Percentiles rank a stretch among this genome's conserved stretches.
Evolutionary conservation across 2,797 vertebrate species (phyloP).

Genomic region (Prionace glauca): DNA sequence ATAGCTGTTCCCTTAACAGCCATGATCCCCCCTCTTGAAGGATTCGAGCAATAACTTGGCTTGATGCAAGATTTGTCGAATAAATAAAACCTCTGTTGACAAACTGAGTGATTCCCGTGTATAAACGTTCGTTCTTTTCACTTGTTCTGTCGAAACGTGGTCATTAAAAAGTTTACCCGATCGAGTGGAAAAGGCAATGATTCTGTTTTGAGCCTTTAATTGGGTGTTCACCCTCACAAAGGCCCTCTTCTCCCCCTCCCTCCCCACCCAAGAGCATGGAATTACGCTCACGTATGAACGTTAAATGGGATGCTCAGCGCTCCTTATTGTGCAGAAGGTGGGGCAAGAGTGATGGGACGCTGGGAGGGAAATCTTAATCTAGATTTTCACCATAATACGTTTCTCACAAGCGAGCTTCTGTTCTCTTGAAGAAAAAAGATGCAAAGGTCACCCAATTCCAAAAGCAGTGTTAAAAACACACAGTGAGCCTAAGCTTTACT

Average conservation of each 20-base stretch:
- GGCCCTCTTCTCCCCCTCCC: not conserved
- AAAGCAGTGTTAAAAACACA: slow-evolving; percentile 15
- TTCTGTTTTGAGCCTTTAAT: not conserved
- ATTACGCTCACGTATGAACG: not conserved
- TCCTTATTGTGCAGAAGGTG: not conserved
- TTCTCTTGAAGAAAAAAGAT: not conserved
- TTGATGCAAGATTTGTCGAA: not conserved
- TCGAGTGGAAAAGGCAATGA: not conserved
- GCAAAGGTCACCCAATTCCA: not conserved
- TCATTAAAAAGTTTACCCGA: not conserved
- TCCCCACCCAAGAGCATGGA: not conserved
- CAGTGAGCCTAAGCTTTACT: slow-evolving; percentile 24
- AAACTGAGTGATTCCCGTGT: not conserved
- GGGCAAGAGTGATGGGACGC: not conserved
- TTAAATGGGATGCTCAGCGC: not conserved
- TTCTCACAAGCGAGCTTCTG: slow-evolving; percentile 19
- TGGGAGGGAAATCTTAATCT: slow-evolving; percentile 17
- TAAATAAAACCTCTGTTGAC: not conserved
- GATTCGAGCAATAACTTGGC: not conserved
- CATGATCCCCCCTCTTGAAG: not conserved
- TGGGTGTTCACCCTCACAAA: not conserved
- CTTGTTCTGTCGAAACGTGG: not conserved
- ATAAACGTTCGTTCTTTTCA: not conserved
- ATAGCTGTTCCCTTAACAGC: not conserved
- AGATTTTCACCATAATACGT: not conserved